Percentiles rank a stretch among this genome's conserved stretches.
These are phyloP conservation scores for Melanchra persicariae DNA, from an alignment of 2,888 invertebrate species.

Conservation along the genomic window DNA sequence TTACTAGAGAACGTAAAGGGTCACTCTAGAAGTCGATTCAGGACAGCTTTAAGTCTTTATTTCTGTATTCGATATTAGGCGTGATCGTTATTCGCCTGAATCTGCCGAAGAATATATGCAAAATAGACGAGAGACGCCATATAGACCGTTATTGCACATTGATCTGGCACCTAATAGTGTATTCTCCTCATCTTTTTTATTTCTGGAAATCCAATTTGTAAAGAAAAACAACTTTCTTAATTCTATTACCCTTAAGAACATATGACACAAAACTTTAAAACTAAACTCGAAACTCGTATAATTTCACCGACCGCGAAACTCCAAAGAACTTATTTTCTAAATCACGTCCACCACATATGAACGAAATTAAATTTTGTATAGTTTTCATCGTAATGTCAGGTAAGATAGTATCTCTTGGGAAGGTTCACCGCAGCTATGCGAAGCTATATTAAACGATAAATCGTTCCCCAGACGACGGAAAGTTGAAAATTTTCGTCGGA, in stretches of 20 bases:
- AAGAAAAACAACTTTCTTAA: constrained; percentile 17
- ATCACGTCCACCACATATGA: constrained; percentile 53
- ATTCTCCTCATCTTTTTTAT: too few species aligned
- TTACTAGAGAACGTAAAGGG: too few species aligned
- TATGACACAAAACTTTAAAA: constrained; percentile 24
- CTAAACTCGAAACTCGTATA: constrained; percentile 11
- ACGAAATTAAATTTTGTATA: constrained; percentile 60
- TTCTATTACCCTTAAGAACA: constrained; percentile 12
- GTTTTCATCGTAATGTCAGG: constrained; percentile 59
- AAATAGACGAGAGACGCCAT: too few species aligned
- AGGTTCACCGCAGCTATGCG: constrained; percentile 52
- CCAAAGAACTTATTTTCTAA: constrained; percentile 50
- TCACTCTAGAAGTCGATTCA: too few species aligned
- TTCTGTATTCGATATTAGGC: too few species aligned
- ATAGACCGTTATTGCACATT: too few species aligned
- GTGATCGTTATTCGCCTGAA: too few species aligned
- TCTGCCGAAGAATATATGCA: too few species aligned
- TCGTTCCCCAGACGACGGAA: constrained; percentile 66
- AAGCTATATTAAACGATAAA: constrained; percentile 71
- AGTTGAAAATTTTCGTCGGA: constrained; percentile 67
- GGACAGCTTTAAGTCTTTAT: too few species aligned
- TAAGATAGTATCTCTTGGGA: constrained; percentile 50
- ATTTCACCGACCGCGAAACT: constrained; percentile 35
- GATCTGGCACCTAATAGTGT: too few species aligned
- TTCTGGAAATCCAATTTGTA: not conserved